Base-by-base conservation (phyloP, 2,113 vertebrate species). In the Miniopterus natalensis region DNA sequence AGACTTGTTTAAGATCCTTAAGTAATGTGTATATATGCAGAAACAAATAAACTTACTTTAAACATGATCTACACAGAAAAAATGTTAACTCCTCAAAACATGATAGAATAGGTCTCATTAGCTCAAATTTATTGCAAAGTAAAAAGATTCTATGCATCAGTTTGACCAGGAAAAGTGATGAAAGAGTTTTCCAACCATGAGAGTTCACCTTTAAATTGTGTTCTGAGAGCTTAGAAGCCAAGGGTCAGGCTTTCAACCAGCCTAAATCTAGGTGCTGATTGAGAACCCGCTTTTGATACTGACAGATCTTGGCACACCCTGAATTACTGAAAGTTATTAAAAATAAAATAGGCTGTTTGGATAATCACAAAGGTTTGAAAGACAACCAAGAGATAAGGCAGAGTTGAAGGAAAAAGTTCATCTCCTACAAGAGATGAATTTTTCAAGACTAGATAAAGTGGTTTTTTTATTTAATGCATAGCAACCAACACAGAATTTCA, bases 101-200 rank as follows among this genome's bases (percentile, higher is more conserved):
- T 98, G 98, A 98, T 94, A 98, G 98, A 97, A 96, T 89, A 98
- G 96, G 97, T 98, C 97, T 98, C 97, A 98, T 98, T 98, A 98
- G 98, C 98, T 98, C 86, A 98, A 98, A 98, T 98, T 98, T 98
- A 98, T 98, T 98, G 98, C 98, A 98, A 98, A 98, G 97, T 97
- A 98, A 97, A 98, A 97, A 97, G 95, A 97, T 96, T 96, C 97
- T 98, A 98, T 98, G 98, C 98, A 95, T 98, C 96, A 98, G 97
- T 98, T 96, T 98, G 98, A 97, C 96, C 97, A 97, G 97, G 98
- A 97, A 97, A 98, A 98, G 98, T 74, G 78, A 97, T 95, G 88
- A 97, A 95, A 93, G 83, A 95, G 83, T 49, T 97, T 98, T 97
- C 97, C 97, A 94, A 96, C 86, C 75, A 42, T 25, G 96, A 98